A percentile compares a stretch with the other conserved stretches of the same genome.
Conservation (phyloP, 2,888 invertebrate genomes). For the Seira sanloemensis region DNA sequence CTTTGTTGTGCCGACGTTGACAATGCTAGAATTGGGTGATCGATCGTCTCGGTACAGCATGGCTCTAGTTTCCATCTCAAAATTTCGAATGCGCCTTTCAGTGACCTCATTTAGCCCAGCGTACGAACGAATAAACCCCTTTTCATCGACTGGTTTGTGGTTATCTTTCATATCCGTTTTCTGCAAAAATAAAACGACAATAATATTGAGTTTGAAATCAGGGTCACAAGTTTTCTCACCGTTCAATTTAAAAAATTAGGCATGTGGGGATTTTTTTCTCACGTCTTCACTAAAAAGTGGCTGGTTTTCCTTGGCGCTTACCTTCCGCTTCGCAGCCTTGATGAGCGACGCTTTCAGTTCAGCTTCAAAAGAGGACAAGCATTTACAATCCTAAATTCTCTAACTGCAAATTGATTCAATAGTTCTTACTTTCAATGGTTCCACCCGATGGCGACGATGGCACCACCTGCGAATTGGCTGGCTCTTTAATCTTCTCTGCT, state of each 20-base stretch:
- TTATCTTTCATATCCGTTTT: slow-evolving; percentile 7
- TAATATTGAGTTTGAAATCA: no score
- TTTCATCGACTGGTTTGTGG: slow-evolving; percentile 75
- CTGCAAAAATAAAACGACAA: slow-evolving; percentile 10
- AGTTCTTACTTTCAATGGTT: slow-evolving; percentile 67
- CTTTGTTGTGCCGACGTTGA: slow-evolving; percentile 52
- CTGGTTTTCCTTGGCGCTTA: slow-evolving; percentile 56
- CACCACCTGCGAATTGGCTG: background rate
- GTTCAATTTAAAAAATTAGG: background rate
- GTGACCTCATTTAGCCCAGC: slow-evolving; percentile 79
- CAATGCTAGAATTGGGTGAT: slow-evolving; percentile 75
- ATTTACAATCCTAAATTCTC: background rate
- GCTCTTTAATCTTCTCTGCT: background rate
- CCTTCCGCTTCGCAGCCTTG: slow-evolving; percentile 72
- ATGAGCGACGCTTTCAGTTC: slow-evolving; percentile 70
- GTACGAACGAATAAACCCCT: slow-evolving; percentile 78
- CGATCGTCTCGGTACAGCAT: slow-evolving; percentile 77
- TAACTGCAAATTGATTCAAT: no score
- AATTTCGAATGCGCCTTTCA: slow-evolving; percentile 82
- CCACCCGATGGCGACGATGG: slow-evolving; percentile 50
- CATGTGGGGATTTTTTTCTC: background rate
- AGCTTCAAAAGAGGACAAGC: slow-evolving; percentile 44
- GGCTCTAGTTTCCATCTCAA: slow-evolving; percentile 86
- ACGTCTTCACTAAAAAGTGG: slow-evolving; percentile 42
- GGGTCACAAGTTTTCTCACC: background rate